Conservation (phyloP, 2,888 invertebrate species). For the Drosophila bunnanda region DNA sequence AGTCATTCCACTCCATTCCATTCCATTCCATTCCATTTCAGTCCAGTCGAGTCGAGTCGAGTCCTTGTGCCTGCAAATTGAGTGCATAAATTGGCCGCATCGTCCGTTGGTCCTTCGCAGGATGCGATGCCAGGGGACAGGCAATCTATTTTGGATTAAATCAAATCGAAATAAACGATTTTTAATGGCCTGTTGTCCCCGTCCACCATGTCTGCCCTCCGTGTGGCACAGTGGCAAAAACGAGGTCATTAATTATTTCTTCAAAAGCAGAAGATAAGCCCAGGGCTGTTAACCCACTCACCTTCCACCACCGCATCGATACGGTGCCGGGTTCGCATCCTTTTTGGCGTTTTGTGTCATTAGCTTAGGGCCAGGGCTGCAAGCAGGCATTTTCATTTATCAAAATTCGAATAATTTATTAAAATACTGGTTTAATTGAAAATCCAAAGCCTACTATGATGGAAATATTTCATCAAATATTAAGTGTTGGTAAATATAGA, state of each 20-base stretch:
- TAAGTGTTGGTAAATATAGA: too few relatives aligned
- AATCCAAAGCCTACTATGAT: not conserved
- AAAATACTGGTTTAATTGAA: not conserved
- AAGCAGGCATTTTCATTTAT: not conserved
- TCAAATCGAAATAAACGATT: slow-evolving; percentile 85
- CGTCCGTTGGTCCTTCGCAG: slow-evolving; percentile 28
- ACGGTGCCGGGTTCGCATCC: slow-evolving; percentile 50
- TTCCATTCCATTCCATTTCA: not conserved
- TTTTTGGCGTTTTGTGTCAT: slow-evolving; percentile 82
- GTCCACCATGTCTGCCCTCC: slow-evolving; percentile 7
- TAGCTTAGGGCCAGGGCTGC: slow-evolving; percentile 68
- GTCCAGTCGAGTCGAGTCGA: not conserved
- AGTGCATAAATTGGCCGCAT: slow-evolving; percentile 80
- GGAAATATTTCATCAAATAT: not conserved
- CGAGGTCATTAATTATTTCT: slow-evolving; percentile 85
- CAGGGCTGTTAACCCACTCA: slow-evolving; percentile 41
- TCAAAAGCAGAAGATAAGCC: slow-evolving; percentile 83
- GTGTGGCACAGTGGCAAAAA: slow-evolving; percentile 80
- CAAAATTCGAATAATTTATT: not conserved
- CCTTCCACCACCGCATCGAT: not conserved
- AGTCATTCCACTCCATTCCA: not conserved
- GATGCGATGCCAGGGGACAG: slow-evolving; percentile 41
- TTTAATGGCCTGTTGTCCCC: slow-evolving; percentile 80
- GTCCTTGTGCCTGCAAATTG: slow-evolving; percentile 67
- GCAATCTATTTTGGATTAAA: slow-evolving; percentile 84